A percentile compares a stretch with the other conserved stretches of the same genome.
phyloP scores from a whole-genome alignment of 2,797 vertebrate species.

The Microctenopoma lineatum region DNA sequence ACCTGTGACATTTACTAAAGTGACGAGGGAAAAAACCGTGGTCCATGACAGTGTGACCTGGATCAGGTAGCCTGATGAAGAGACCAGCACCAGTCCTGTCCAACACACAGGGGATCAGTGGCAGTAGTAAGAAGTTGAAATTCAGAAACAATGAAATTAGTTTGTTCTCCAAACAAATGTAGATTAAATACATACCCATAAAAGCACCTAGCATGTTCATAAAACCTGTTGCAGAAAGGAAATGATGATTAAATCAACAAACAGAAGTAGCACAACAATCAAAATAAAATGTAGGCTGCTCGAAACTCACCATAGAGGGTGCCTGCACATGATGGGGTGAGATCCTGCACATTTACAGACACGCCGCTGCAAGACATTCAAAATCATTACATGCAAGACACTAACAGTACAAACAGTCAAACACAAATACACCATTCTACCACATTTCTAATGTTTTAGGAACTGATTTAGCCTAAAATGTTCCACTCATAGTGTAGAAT shows the following conservation, averaged over 20 bases:
- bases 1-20: constrained; percentile 68
- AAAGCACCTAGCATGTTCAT: constrained; percentile 93
- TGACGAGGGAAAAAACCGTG: constrained; percentile 69
- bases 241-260: background rate
- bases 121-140: background rate
- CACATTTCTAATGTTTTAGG: no score
- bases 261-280: background rate
- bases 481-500: no score
- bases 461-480: no score
- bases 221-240: constrained; percentile 82
- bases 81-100: constrained; percentile 77
- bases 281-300: background rate
- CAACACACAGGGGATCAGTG: constrained; percentile 7
- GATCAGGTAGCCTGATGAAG: constrained; percentile 77
- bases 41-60: constrained; percentile 76
- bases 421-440: no score
- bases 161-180: background rate
- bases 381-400: background rate
- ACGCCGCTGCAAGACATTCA: constrained; percentile 84
- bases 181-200: constrained; percentile 80
- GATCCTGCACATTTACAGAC: constrained; percentile 92
- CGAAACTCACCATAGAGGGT: constrained; percentile 88
- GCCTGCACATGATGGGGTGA: constrained; percentile 91
- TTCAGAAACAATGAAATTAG: background rate
- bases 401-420: background rate